Base-by-base conservation (phyloP, 1,140 invertebrate species). In the Drosophila kikkawai region DNA sequence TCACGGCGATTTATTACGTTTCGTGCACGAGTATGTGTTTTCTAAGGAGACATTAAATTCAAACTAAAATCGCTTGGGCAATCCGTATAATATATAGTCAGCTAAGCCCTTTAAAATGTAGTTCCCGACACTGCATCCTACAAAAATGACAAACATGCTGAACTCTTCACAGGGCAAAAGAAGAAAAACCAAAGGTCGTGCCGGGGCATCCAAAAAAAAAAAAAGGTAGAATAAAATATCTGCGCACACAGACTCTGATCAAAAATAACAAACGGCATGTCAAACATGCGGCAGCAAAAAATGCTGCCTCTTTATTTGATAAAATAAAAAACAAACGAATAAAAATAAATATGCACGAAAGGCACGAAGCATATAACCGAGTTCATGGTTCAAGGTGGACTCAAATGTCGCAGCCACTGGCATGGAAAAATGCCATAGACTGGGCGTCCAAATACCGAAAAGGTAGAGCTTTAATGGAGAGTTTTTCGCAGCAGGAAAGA, bases 201-300 rank as follows among this genome's bases (percentile, higher is more conserved):
- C 13, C n/a, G 45, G 34, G 17, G 19, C 32, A 50, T 48, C 17
- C 17, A n/a, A 22, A 22, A 22, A 19, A 22, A 22, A 22, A 19
- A 71, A 61, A 80, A 69, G 64, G 63, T 64, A 48, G 65, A 65
- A 68, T 61, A 81, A 74, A 70, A 78, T 76, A 59, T 75, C 61
- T 85, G 68, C 41, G 22, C 65, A 73, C 51, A 55, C 67, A 44
- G 67, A 47, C 68, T 53, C 76, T 83, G 71, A 83, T 77, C 68
- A 83, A 77, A 87, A 82, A 87, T 87, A 83, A 87, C 79, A 87
- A 82, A 82, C 83, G 83, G 75, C 79, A 82, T 86, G 82, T 79
- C 83, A 86, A 70, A 79, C 75, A 86, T 87, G 66, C 63, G 70
- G 59, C 66, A 68, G 50, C 55, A 76, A 87, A 76, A 87, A 77